A percentile compares a stretch with the other conserved stretches of the same genome.
Conservation (phyloP, 2,797 vertebrate species). For the Chrosomus eos region DNA sequence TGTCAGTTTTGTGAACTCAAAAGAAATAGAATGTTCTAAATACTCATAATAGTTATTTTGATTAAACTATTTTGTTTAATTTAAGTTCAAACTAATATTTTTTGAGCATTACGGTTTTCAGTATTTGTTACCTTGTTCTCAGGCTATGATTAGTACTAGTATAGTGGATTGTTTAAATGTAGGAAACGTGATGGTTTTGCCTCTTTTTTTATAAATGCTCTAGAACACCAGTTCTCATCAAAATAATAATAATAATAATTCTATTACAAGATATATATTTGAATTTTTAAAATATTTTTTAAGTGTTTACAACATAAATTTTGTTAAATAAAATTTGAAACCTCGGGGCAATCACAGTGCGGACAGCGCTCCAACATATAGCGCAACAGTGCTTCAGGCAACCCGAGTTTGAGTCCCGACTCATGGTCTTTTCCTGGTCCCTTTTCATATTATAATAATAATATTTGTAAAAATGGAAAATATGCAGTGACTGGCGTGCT, state of each 20-base stretch:
- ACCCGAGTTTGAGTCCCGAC: neutral
- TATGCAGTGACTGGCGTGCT: neutral
- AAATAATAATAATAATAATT: too few relatives aligned
- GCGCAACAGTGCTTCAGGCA: neutral
- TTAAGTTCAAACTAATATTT: too few relatives aligned
- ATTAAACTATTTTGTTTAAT: too few relatives aligned
- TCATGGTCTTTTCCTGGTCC: neutral
- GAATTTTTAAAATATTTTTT: too few relatives aligned
- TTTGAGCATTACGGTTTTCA: too few relatives aligned
- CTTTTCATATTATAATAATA: neutral
- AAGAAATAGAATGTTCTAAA: too few relatives aligned
- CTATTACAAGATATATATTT: too few relatives aligned
- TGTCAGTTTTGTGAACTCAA: too few relatives aligned
- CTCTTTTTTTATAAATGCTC: neutral
- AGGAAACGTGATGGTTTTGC: neutral
- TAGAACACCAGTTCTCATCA: neutral
- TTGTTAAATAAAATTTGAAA: too few relatives aligned
- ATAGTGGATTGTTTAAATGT: neutral
- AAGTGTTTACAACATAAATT: too few relatives aligned
- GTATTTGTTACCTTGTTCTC: neutral
- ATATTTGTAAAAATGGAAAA: neutral
- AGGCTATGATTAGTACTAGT: neutral
- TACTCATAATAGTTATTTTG: too few relatives aligned
- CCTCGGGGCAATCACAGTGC: neutral
- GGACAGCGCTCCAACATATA: neutral